Base-by-base conservation (phyloP, 2,888 invertebrate genomes). In the Emmelina monodactyla region DNA sequence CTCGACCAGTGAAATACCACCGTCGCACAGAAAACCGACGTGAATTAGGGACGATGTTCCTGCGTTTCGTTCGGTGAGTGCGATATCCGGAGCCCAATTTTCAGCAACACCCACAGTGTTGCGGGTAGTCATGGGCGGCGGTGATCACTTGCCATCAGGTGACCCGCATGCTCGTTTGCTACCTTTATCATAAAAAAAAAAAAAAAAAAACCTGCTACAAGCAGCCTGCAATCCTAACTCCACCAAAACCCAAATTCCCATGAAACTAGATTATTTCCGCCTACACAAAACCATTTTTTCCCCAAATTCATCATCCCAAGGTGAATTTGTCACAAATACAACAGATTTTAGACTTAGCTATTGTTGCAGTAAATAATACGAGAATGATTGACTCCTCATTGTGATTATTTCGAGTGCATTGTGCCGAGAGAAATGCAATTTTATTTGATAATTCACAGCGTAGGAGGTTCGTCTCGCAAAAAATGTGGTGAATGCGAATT, bases 291-390 rank as follows among this genome's bases (percentile, higher is more conserved):
- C 12, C 14, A 32, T 11, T 34, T 39, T 49, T 50, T 53, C 46
- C 53, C 58, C 50, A 51, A 64, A 69, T 69, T 69, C 63, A 70
- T 72, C 65, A 68, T 62, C 58, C 59, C 53, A 49, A 49, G 58
- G 62, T 68, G 61, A 62, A 62, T 65, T 73, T 67, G 63, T 63
- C 62, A 46, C 46, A 41, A 38, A 46, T 45, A 53, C 47, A 58
- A 7, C 25, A n/a, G 9, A 19, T 19, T 19, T 9, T 19, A 19
- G 19, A 19, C 31, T 41, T 39, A 29, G 9, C 39, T 48, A 44
- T 38, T 53, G 49, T 57, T 47, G 35, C 47, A 54, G n/a, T 3
- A 25, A 25, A 50, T 62, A 62, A 66, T 60, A 49, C 45, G 53
- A 58, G 58, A 63, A 63, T 63, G 64, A 66, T 66, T 63, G 64